These are phyloP conservation scores for Notechis scutatus DNA, from an alignment of 2,113 vertebrate genomes.

Conservation along the genomic window DNA sequence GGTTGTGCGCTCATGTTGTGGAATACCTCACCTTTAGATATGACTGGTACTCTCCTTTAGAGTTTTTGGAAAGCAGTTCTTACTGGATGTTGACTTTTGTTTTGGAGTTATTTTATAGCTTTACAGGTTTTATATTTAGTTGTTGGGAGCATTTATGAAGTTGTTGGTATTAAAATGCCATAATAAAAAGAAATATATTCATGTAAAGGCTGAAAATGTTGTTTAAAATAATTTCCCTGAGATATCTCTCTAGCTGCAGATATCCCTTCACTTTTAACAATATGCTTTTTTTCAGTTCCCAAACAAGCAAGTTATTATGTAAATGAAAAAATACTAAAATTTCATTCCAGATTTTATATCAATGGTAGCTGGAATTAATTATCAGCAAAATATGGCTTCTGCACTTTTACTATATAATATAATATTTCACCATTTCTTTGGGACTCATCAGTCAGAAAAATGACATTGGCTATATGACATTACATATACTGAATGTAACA, in stretches of 20 bases:
- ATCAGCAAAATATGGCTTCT: background rate
- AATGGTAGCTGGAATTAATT: background rate
- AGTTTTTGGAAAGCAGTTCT: too few relatives aligned
- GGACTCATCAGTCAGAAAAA: background rate
- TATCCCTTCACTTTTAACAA: background rate
- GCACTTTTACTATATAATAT: background rate
- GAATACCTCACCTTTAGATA: background rate
- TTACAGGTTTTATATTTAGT: too few relatives aligned
- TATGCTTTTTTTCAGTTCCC: background rate
- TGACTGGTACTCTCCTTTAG: too few relatives aligned
- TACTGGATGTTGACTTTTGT: too few relatives aligned
- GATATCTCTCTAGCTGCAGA: background rate
- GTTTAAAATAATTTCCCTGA: background rate
- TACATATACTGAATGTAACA: background rate
- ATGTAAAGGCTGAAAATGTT: background rate
- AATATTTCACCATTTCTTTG: background rate
- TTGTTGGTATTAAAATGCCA: too few relatives aligned
- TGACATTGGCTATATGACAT: background rate
- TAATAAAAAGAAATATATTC: background rate
- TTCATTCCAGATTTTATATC: background rate
- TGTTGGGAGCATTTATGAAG: too few relatives aligned
- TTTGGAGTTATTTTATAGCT: too few relatives aligned
- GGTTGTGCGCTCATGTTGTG: background rate
- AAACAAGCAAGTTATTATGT: background rate
- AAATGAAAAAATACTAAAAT: constrained; percentile 10